phyloP scores from a whole-genome alignment of 1,140 invertebrate species.

The Aphis craccivora region DNA sequence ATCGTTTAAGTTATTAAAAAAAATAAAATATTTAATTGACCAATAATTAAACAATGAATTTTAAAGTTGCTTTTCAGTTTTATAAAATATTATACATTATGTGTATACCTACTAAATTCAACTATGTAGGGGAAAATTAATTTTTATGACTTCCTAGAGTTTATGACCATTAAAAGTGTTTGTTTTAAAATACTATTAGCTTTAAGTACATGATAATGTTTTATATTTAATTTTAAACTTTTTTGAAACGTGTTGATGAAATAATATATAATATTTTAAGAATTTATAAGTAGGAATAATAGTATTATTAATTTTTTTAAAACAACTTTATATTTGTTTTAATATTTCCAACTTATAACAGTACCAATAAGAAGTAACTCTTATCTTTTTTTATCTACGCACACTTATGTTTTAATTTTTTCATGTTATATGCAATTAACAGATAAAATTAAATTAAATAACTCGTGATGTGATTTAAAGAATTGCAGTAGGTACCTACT shows the following conservation, averaged over 20 bases:
- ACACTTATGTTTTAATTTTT: neutral
- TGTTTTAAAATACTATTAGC: neutral
- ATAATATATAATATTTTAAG: neutral
- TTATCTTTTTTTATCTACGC: neutral
- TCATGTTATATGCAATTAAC: neutral
- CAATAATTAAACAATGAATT: neutral
- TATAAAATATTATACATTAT: neutral
- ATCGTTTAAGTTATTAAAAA: neutral
- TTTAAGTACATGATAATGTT: neutral
- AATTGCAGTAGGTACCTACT: neutral
- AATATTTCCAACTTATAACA: neutral
- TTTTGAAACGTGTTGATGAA: neutral
- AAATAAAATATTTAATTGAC: neutral
- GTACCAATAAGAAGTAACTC: neutral
- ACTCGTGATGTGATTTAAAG: neutral
- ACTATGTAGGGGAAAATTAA: neutral
- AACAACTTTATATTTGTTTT: neutral
- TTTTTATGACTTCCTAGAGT: neutral
- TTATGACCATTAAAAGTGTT: neutral
- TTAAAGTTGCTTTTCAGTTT: neutral
- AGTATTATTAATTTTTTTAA: too few species aligned
- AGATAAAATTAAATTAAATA: neutral
- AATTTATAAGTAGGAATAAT: neutral
- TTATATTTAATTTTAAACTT: neutral
- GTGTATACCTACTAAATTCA: neutral